These are phyloP conservation scores for Tenthredo mesomela DNA, from an alignment of 2,888 invertebrate genomes.

Conservation along the genomic window DNA sequence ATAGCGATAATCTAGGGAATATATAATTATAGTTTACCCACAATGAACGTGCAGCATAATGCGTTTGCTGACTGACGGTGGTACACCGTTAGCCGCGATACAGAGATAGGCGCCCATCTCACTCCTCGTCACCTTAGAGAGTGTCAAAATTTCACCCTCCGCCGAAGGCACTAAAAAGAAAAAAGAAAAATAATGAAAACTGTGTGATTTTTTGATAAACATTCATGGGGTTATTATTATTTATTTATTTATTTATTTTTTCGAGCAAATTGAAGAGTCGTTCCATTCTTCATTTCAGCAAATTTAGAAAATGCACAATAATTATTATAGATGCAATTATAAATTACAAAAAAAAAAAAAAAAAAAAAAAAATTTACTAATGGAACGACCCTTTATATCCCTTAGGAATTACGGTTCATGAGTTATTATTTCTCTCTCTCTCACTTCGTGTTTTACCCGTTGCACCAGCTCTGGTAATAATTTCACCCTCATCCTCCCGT, in stretches of 20 bases:
- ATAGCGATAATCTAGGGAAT: not conserved
- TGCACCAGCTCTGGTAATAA: slow-evolving; percentile 87
- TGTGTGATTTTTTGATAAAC: too few species aligned
- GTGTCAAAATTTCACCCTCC: slow-evolving; percentile 89
- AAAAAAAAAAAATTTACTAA: not conserved
- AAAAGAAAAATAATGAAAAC: too few species aligned
- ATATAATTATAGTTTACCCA: slow-evolving; percentile 85
- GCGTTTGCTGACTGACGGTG: slow-evolving; percentile 93
- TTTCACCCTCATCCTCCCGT: slow-evolving; percentile 91
- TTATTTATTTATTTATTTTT: slow-evolving; percentile 69
- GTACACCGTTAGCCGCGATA: slow-evolving; percentile 93
- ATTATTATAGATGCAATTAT: not conserved
- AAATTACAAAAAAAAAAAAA: too few species aligned
- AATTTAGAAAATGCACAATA: not conserved
- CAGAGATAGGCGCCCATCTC: slow-evolving; percentile 95
- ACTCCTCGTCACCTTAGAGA: slow-evolving; percentile 92
- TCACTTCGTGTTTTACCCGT: slow-evolving; percentile 87
- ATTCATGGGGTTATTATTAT: slow-evolving; percentile 67
- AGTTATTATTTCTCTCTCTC: slow-evolving; percentile 52
- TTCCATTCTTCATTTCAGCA: not conserved
- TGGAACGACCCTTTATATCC: slow-evolving; percentile 13
- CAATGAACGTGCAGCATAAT: slow-evolving; percentile 95
- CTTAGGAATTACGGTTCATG: not conserved
- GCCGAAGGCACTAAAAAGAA: slow-evolving; percentile 82
- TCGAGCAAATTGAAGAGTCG: not conserved